These are phyloP conservation scores for Saguinus midas DNA, from an alignment of 2,113 vertebrate species.

Conservation along the genomic window DNA sequence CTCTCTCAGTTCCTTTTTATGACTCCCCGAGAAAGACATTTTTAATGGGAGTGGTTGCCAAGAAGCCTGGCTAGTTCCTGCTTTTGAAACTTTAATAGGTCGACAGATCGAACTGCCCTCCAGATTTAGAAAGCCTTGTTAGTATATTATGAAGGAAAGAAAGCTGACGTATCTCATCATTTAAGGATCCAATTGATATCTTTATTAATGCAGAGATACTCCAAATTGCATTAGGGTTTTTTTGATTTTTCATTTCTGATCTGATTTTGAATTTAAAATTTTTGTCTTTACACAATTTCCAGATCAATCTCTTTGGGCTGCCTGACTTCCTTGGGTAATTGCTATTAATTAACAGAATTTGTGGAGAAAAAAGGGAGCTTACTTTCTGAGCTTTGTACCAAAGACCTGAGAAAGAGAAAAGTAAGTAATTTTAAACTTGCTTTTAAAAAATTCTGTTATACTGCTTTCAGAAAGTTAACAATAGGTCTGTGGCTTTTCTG, in stretches of 20 bases:
- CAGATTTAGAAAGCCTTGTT: slow-evolving; percentile 34
- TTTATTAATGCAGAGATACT: slow-evolving; percentile 24
- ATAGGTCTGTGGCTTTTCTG: not conserved
- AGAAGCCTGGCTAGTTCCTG: slow-evolving; percentile 22
- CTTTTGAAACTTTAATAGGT: slow-evolving; percentile 47
- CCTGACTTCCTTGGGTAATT: not conserved
- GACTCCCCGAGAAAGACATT: rapidly evolving
- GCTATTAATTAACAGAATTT: slow-evolving; percentile 38
- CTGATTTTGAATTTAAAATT: slow-evolving; percentile 60
- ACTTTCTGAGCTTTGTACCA: slow-evolving; percentile 59
- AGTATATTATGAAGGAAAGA: not conserved
- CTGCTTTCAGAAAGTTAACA: not conserved
- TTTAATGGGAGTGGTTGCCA: slow-evolving; percentile 21
- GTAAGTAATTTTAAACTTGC: slow-evolving; percentile 73
- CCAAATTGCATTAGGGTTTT: not conserved
- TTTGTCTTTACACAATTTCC: slow-evolving; percentile 43
- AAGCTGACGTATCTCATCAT: not conserved
- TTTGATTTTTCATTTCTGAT: not conserved
- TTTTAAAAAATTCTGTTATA: not conserved
- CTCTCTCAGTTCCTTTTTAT: slow-evolving; percentile 10
- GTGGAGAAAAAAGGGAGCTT: slow-evolving; percentile 18
- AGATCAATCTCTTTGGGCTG: slow-evolving; percentile 39
- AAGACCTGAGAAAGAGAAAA: slow-evolving; percentile 57
- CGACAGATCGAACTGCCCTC: not conserved
- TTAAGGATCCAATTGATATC: not conserved